Conservation (phyloP, 2,888 invertebrate genomes). For the Pollenia angustigena region DNA sequence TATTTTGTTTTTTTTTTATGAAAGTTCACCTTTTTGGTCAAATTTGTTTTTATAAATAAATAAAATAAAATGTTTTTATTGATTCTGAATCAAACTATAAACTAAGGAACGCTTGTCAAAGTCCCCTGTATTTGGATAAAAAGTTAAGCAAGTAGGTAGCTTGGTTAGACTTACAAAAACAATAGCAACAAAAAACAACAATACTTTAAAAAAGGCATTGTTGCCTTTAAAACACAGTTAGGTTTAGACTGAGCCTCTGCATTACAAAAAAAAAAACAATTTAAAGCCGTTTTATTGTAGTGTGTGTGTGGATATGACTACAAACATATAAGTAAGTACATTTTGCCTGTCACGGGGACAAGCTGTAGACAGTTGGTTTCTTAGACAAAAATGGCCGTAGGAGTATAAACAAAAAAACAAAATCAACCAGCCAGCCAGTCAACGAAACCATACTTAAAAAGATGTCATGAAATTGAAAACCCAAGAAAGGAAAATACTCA, state of each 20-base stretch:
- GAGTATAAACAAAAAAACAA: conserved; percentile 57
- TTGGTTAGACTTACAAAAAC: conserved; percentile 26
- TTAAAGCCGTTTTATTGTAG: conserved; percentile 4
- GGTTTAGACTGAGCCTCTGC: conserved; percentile 31
- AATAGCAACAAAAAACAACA: not conserved
- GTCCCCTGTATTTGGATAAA: conserved; percentile 46
- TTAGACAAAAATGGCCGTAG: conserved; percentile 67
- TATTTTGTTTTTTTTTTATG: too few relatives aligned
- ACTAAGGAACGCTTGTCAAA: not conserved
- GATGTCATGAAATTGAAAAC: conserved; percentile 59
- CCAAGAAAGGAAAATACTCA: conserved; percentile 60
- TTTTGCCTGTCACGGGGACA: conserved; percentile 62
- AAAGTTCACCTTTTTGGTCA: too few relatives aligned
- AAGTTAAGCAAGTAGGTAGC: conserved; percentile 50
- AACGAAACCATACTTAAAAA: conserved; percentile 44
- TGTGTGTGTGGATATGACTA: not conserved
- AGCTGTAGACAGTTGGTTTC: conserved; percentile 62
- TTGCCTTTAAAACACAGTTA: conserved; percentile 66
- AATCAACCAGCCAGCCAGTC: conserved; percentile 33
- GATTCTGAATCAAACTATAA: not conserved
- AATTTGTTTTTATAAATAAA: not conserved
- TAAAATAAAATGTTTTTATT: not conserved
- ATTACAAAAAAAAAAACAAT: conserved; percentile 25
- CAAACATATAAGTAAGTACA: not conserved
- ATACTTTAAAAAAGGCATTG: conserved; percentile 29